Base-by-base conservation (phyloP, 2,888 invertebrate genomes). In the Eudasyphora cyanicolor region DNA sequence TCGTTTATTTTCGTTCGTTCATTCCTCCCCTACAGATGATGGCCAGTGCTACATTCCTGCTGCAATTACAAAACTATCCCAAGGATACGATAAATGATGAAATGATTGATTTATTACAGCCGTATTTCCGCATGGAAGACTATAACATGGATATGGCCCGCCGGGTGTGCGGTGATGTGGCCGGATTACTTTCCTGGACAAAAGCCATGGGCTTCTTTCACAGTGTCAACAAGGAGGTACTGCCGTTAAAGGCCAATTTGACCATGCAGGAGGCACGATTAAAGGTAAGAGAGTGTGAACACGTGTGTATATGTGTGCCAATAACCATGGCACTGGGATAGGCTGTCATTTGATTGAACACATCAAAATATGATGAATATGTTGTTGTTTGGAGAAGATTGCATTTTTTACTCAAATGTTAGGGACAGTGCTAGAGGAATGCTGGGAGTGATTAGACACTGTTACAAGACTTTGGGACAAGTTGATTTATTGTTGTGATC, bases 1-100 rank as follows among this genome's bases (percentile, higher is more conserved):
- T 35, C 32, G 1, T 57, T 21, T 17, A 14, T 19, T 60, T 29
- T 6, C 29, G 12, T 32, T 38, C 29, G 19, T n/a, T n/a, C 24
- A 17, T 1, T 42, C 42, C 38, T 19, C 8, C 54, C n/a, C 88
- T 90, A 35, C 88, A 97, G 95, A 96, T 99, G 95, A 98, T 99
- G 98, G 97, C 98, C 0, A 97, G 97, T 87, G 96, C 98, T 0
- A 98, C 98, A 12, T 99, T 99, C 91, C 93, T 98, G 54, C 93
- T 97, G 4, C 97, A 97, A 90, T 93, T 99, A 19, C 97, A 98
- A 93, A 98, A 97, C 89, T 99, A 98, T 91, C 98, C 98, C 0
- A 98, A 98, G 93, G 98, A 98, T 89, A 97, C 97, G 8, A 98
- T 99, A 83, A 99, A 98, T 91, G 98, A 97, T 89, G 99, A 99